Conservation (phyloP, 1,140 invertebrate species). For the Drosophila gunungcola region DNA sequence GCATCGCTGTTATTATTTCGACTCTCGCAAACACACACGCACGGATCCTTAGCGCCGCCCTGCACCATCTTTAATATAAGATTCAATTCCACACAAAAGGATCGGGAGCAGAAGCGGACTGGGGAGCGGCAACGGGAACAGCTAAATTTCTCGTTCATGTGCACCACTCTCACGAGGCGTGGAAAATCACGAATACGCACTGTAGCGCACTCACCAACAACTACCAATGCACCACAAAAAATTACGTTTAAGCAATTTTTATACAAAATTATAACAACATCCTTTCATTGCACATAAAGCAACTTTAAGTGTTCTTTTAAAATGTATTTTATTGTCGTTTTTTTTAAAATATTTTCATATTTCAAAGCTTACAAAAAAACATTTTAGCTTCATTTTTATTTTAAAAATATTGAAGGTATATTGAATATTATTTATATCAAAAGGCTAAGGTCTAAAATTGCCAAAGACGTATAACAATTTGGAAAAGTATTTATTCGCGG, state of each 20-base stretch:
- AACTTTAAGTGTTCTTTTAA: no score
- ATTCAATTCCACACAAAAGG: constrained; percentile 74
- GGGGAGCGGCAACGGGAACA: constrained; percentile 9
- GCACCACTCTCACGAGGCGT: constrained; percentile 26
- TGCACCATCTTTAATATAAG: constrained; percentile 81
- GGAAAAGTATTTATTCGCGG: no score
- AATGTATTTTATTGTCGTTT: no score
- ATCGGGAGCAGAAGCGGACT: constrained; percentile 13
- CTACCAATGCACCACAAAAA: constrained; percentile 10
- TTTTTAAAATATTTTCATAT: not conserved
- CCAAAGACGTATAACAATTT: no score
- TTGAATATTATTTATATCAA: no score
- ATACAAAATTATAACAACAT: no score
- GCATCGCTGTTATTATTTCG: constrained; percentile 75
- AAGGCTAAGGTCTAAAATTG: no score
- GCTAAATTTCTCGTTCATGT: constrained; percentile 59
- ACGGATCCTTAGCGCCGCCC: constrained; percentile 36
- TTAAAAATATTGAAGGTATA: no score
- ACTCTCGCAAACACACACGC: constrained; percentile 51
- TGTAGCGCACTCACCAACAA: constrained; percentile 32
- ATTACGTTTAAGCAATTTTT: not conserved
- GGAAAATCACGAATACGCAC: constrained; percentile 48
- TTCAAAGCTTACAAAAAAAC: no score
- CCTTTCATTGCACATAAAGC: no score
- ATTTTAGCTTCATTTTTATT: no score